Conservation (phyloP, 2,888 invertebrate genomes). For the Gerris lacustris region DNA sequence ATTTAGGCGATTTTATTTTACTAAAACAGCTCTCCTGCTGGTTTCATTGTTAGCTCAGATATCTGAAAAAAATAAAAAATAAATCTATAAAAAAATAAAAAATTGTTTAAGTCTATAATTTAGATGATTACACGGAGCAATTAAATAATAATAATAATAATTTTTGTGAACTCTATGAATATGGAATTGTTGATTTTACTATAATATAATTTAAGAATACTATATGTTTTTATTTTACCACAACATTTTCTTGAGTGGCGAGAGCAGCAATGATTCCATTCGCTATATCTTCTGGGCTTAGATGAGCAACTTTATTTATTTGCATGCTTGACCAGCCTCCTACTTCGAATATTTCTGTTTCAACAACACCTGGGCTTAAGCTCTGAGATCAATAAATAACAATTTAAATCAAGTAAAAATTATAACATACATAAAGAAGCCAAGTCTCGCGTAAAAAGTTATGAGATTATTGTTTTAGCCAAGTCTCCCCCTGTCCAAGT, state of each 20-base stretch:
- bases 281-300: slow-evolving; percentile 43
- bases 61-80: slow-evolving; percentile 7
- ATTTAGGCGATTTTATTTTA: too few relatives aligned
- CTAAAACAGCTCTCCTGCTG: slow-evolving; percentile 7
- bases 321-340: slow-evolving; percentile 26
- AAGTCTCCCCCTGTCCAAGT: too few relatives aligned
- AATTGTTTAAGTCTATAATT: too few relatives aligned
- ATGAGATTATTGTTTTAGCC: too few relatives aligned
- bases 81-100: not conserved
- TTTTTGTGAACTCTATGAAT: too few relatives aligned
- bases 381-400: slow-evolving; percentile 38
- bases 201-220: too few relatives aligned
- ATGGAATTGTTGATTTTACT: too few relatives aligned
- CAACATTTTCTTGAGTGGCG: slow-evolving; percentile 40
- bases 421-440: too few relatives aligned
- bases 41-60: slow-evolving; percentile 12
- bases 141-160: too few relatives aligned
- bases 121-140: too few relatives aligned
- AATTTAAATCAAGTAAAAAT: slow-evolving; percentile 4
- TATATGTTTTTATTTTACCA: not conserved
- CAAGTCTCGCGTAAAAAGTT: too few relatives aligned
- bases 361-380: slow-evolving; percentile 50
- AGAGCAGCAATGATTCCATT: slow-evolving; percentile 49
- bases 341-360: slow-evolving; percentile 42
- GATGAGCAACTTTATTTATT: slow-evolving; percentile 10